Percentiles rank a stretch among this genome's conserved stretches.
Conservation (phyloP, 2,113 vertebrate genomes). For the Alosa alosa region DNA sequence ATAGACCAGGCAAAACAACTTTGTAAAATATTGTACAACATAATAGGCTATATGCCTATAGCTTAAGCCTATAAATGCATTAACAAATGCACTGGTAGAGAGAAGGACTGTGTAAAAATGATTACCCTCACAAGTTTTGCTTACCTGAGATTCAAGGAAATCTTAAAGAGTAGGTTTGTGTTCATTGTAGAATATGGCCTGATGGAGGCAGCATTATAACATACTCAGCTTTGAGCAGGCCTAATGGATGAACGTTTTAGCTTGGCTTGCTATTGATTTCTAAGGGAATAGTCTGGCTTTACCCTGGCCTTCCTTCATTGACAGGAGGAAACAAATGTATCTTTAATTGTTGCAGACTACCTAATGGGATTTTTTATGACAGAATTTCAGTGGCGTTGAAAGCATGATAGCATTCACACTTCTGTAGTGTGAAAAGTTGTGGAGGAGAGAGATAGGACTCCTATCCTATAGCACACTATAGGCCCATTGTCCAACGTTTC, state of each 20-base stretch:
- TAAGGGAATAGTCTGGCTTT: neutral
- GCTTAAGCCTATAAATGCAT: too few relatives aligned
- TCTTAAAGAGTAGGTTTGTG: neutral
- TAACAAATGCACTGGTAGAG: too few relatives aligned
- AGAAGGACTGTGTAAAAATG: too few relatives aligned
- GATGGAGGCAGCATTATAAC: neutral
- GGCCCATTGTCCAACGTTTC: neutral
- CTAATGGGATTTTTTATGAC: neutral
- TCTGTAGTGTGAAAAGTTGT: neutral
- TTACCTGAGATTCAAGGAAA: neutral
- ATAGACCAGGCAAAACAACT: too few relatives aligned
- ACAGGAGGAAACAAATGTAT: neutral
- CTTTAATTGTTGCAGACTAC: neutral
- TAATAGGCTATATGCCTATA: too few relatives aligned
- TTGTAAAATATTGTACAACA: too few relatives aligned
- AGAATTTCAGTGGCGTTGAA: neutral
- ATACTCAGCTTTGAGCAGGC: neutral
- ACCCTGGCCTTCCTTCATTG: neutral
- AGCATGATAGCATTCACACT: neutral
- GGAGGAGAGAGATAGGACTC: neutral
- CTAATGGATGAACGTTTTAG: neutral
- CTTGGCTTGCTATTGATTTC: neutral
- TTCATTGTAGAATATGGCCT: neutral
- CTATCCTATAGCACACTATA: neutral
- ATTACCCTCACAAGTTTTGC: neutral